Evolutionary conservation across 2,113 vertebrate species (phyloP), one percentile per base, ranked within the genome.

Genomic region (Crotalus viridis): DNA sequence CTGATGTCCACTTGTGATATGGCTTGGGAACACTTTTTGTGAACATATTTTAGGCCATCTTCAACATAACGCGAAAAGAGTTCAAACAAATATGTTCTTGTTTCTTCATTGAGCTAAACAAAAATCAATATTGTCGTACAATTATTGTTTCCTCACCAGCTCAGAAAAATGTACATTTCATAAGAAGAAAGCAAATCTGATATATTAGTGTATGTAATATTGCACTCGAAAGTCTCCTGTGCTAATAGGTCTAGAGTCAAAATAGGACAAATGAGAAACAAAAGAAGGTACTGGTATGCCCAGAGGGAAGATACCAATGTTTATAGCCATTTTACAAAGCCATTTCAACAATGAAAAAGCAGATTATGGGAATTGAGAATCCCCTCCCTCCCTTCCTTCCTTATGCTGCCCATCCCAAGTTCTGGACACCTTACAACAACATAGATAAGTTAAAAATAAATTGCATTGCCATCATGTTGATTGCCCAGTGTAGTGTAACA

Each of bases 1-100:
- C 98, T 99, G 95, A 99, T 98, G 91, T 99, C 97, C 95, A 99
- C 98, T 96, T 99, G 98, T 57, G 94, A 92, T 81, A 99, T 98
- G 4, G 98, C 98, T 97, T 99, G 98, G 55, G 57, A 93, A 74
- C 98, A 98, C 88, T 97, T 97, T 96, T 98, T 99, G 92, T 90
- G 94, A 54, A 98, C 94, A 94, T 98, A 99, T 92, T 97, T 95
- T 88, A 99, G 97, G 33, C 98, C 98, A n/a, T 97, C 97, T 93
- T 98, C 98, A 92, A 99, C 97, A 48, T 98, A 97, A 90, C 94
- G 95, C 28, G 94, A 92, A 96, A 99, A 99, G 93, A 99, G 97
- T 61, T 97, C 97, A 94, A 98, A 93, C 93, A 99, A 93, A 94
- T 97, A 98, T 33, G 90, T 89, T 69, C 94, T 92, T 26, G 98